Evolutionary conservation across 2,113 vertebrate genomes (phyloP).

Genomic region (Caloenas nicobarica): DNA sequence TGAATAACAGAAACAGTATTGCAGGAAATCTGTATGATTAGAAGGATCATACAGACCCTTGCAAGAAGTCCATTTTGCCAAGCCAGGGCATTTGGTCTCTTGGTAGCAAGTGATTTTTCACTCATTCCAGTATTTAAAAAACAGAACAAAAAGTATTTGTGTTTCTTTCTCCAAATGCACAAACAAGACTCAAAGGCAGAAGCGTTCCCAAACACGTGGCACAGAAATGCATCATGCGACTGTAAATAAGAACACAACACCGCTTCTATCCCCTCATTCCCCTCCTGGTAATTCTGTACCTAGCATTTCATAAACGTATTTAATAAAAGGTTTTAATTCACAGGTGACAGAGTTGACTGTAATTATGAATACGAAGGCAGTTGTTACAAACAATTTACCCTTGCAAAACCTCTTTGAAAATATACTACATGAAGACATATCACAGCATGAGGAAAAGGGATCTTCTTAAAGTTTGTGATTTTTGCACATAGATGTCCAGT

Average conservation of each 20-base stretch:
- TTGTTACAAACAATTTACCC: not conserved
- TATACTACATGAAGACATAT: not conserved
- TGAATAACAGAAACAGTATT: not conserved
- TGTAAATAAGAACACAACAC: not conserved
- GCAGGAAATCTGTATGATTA: not conserved
- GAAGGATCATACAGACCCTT: not conserved
- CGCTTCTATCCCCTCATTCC: not conserved
- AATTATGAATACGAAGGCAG: not conserved
- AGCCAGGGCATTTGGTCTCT: not conserved
- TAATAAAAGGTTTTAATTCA: slow-evolving; percentile 17
- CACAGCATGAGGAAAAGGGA: not conserved
- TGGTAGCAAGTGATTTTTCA: not conserved
- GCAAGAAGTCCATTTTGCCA: not conserved
- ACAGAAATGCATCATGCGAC: not conserved
- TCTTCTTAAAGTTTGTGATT: not conserved
- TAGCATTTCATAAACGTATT: slow-evolving; percentile 8
- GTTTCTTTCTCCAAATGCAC: not conserved
- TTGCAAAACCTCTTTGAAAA: not conserved
- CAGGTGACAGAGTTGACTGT: not conserved
- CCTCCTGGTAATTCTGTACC: not conserved
- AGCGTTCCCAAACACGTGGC: not conserved
- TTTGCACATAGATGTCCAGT: not conserved
- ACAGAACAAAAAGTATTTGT: not conserved
- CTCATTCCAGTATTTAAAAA: not conserved
- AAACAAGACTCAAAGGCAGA: not conserved